phyloP scores from a whole-genome alignment of 2,113 vertebrate species.

The Megaceryle torquata region DNA sequence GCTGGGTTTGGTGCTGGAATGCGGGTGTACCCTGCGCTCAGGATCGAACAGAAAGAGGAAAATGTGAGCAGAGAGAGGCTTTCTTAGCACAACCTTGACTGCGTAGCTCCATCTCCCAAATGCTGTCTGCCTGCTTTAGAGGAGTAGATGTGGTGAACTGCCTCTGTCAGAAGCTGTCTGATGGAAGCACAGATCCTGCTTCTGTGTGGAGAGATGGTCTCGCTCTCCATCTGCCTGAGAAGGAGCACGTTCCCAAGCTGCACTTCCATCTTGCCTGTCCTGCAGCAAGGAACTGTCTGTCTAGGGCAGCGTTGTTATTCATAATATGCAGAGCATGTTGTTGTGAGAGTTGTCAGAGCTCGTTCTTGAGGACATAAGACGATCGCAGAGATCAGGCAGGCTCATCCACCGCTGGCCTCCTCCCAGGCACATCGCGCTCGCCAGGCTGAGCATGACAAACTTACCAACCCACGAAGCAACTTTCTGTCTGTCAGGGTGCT shows the following conservation, averaged over 20 bases:
- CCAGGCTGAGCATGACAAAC: not conserved
- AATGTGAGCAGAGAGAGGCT: not conserved
- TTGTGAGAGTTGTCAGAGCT: not conserved
- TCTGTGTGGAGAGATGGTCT: rapidly evolving
- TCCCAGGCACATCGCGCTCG: not conserved
- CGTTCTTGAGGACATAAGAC: not conserved
- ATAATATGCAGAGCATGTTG: not conserved
- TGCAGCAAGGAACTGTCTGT: not conserved
- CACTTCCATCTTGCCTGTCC: not conserved
- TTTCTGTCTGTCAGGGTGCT: not conserved
- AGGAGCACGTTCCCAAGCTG: not conserved
- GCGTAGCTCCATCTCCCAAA: not conserved
- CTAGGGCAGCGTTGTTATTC: not conserved
- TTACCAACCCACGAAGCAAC: not conserved
- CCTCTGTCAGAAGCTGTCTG: not conserved
- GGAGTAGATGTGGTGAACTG: not conserved
- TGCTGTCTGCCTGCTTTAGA: not conserved
- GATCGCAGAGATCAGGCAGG: not conserved
- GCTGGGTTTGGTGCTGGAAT: not conserved
- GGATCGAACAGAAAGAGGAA: not conserved
- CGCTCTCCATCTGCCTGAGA: not conserved
- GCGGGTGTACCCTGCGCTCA: rapidly evolving
- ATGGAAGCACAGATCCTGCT: rapidly evolving
- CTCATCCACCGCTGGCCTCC: not conserved
- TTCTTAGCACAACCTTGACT: not conserved